Evolutionary conservation across 2,113 vertebrate species (phyloP).

Genomic region (Oreotrochilus melanogaster): DNA sequence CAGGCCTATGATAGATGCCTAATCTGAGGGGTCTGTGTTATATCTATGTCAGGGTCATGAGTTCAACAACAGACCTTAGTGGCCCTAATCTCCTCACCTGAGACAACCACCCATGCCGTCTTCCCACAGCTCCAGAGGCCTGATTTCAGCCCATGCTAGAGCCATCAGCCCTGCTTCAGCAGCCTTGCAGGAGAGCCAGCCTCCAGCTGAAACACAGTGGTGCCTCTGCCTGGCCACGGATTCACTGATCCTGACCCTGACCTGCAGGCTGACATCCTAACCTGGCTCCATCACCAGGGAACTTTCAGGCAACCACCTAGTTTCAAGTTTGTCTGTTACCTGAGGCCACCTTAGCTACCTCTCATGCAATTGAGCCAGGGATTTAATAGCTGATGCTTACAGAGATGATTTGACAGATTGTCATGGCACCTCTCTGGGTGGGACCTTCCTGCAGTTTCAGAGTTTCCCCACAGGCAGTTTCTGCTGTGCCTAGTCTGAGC

Average conservation of each 20-base stretch:
- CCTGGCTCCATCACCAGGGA: not conserved
- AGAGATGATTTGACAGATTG: not conserved
- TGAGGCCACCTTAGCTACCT: not conserved
- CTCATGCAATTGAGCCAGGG: not conserved
- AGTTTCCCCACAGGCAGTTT: not conserved
- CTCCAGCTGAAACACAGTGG: not conserved
- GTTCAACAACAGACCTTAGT: not conserved
- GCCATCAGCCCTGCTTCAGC: not conserved
- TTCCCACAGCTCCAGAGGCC: rapidly evolving
- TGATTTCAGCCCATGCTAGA: not conserved
- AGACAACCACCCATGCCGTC: rapidly evolving
- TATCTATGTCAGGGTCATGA: rapidly evolving
- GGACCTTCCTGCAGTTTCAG: not conserved
- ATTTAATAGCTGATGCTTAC: not conserved
- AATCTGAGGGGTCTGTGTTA: not conserved
- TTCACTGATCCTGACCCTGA: not conserved
- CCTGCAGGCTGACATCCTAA: not conserved
- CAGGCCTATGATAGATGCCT: rapidly evolving
- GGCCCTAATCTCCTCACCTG: not conserved
- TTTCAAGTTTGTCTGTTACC: not conserved
- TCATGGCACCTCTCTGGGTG: not conserved
- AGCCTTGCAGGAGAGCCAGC: rapidly evolving
- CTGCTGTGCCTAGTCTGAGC: not conserved
- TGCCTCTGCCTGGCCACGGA: not conserved
- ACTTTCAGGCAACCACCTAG: not conserved